These are phyloP conservation scores for Colinus virginianus DNA, from an alignment of 2,113 vertebrate species.

Conservation along the genomic window DNA sequence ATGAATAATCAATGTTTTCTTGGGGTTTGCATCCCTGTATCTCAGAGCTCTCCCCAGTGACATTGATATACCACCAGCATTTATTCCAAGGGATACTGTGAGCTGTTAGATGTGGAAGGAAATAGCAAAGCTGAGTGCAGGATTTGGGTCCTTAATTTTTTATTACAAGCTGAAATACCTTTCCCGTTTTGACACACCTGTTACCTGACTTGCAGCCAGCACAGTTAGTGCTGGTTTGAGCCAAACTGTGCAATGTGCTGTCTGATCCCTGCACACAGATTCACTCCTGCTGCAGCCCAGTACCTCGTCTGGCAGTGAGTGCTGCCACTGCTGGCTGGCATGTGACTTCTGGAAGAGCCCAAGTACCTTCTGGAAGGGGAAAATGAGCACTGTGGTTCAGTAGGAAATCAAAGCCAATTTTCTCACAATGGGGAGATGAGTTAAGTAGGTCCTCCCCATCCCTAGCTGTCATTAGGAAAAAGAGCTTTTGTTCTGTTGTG, in stretches of 20 bases:
- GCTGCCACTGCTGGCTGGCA: not conserved
- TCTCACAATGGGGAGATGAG: not conserved
- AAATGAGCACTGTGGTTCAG: not conserved
- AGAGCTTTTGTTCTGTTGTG: not conserved
- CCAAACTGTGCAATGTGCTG: not conserved
- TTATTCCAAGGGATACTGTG: not conserved
- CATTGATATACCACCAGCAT: rapidly evolving
- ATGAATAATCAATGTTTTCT: not conserved
- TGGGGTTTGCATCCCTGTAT: not conserved
- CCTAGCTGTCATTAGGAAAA: not conserved
- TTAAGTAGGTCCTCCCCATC: not conserved
- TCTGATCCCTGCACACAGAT: not conserved
- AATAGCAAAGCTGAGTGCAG: not conserved
- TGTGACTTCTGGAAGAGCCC: not conserved
- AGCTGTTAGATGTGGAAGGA: not conserved
- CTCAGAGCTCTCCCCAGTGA: not conserved
- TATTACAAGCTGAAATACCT: not conserved
- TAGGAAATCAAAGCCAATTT: not conserved
- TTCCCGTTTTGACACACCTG: too few species aligned
- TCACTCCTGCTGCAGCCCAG: rapidly evolving
- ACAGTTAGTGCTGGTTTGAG: not conserved
- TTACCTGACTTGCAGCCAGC: not conserved
- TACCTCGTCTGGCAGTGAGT: not conserved
- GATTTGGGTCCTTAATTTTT: not conserved
- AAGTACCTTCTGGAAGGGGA: not conserved